These are phyloP conservation scores for Zootermopsis nevadensis DNA, from an alignment of 2,888 invertebrate species.

Conservation along the genomic window DNA sequence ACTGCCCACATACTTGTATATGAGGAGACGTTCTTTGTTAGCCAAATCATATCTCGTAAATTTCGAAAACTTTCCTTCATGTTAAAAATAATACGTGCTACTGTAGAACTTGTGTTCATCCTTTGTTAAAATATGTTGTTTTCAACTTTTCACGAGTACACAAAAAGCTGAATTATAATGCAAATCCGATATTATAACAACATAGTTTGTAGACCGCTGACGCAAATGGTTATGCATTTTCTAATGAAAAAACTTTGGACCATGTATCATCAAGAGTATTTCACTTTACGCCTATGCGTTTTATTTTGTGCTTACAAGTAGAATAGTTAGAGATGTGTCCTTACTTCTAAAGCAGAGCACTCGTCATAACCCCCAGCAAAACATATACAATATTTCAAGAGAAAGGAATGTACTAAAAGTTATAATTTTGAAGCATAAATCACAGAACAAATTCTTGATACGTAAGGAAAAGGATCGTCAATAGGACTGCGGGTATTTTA, in stretches of 20 bases:
- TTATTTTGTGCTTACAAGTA: conserved; percentile 12
- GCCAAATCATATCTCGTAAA: conserved; percentile 8
- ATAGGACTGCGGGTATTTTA: too few relatives aligned
- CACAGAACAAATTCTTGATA: too few relatives aligned
- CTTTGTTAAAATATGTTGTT: conserved; percentile 44
- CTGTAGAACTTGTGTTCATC: conserved; percentile 26
- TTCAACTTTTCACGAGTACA: conserved; percentile 26
- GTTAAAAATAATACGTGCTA: conserved; percentile 17
- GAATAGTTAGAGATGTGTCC: background rate
- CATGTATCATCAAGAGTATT: conserved; percentile 30
- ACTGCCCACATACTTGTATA: background rate
- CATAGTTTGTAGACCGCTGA: conserved; percentile 26
- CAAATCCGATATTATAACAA: conserved; percentile 41
- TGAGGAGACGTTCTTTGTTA: conserved; percentile 22
- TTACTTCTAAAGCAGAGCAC: background rate
- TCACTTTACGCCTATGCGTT: background rate
- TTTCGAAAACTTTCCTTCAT: conserved; percentile 15
- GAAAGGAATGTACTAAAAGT: background rate
- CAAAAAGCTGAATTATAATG: conserved; percentile 33
- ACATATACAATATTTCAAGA: background rate
- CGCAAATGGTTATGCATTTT: conserved; percentile 42
- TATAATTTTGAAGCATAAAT: background rate
- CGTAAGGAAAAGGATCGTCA: too few relatives aligned
- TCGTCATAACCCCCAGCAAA: background rate
- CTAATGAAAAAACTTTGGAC: conserved; percentile 42